A percentile compares a stretch with the other conserved stretches of the same genome.
phyloP scores from a whole-genome alignment of 2,113 vertebrate genomes.

The Notothenia rossii region DNA sequence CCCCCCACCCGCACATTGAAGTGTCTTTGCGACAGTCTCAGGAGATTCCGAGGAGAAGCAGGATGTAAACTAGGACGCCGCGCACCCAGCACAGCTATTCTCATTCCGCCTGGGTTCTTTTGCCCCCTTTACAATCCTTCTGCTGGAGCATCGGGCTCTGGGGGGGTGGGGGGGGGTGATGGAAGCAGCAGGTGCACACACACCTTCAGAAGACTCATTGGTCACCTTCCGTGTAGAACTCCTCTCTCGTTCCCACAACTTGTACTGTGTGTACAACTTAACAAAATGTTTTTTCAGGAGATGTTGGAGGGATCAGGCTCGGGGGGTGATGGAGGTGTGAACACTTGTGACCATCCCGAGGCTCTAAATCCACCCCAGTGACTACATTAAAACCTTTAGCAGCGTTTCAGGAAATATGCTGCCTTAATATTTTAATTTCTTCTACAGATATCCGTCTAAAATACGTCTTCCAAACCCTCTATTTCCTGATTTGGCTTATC shows the following conservation, averaged over 20 bases:
- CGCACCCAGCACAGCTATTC: slow-evolving; percentile 46
- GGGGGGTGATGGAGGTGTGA: too few relatives aligned
- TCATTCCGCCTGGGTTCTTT: slow-evolving; percentile 29
- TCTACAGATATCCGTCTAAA: neutral
- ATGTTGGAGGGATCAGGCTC: too few relatives aligned
- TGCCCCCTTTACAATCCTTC: slow-evolving; percentile 13
- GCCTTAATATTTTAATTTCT: too few relatives aligned
- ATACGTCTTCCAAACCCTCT: neutral
- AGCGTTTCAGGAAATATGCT: too few relatives aligned
- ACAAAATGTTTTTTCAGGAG: neutral
- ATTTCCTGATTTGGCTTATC: neutral
- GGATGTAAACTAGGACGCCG: slow-evolving; percentile 62
- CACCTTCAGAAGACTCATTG: neutral
- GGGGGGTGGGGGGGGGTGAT: neutral
- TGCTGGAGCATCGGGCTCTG: slow-evolving; percentile 23
- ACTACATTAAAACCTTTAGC: too few relatives aligned
- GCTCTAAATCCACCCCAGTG: too few relatives aligned
- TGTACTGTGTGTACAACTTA: neutral
- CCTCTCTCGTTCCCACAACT: neutral
- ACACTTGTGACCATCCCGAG: too few relatives aligned
- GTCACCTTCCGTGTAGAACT: slow-evolving; percentile 43
- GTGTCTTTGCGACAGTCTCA: slow-evolving; percentile 59
- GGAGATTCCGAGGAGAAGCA: slow-evolving; percentile 18
- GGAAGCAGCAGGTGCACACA: slow-evolving; percentile 6
- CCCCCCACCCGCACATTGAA: slow-evolving; percentile 14